Conservation (phyloP, 2,888 invertebrate genomes). For the Anagyrus pseudococci region DNA sequence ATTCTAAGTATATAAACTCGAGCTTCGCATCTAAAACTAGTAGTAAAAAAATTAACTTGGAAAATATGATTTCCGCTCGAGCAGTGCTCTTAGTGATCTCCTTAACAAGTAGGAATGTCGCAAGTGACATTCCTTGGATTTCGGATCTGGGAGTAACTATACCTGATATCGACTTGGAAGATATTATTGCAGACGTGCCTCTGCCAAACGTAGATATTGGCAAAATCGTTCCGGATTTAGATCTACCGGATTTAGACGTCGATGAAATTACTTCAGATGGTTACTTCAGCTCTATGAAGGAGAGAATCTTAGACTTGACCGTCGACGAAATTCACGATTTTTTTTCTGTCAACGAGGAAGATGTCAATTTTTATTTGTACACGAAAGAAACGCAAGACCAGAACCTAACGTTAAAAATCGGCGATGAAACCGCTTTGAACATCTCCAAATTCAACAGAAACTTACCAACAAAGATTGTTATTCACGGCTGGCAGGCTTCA, state of each 20-base stretch:
- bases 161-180: no score
- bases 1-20: constrained; percentile 27
- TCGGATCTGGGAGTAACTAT: background rate
- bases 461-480: constrained; percentile 56
- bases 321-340: constrained; percentile 11
- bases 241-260: constrained; percentile 32
- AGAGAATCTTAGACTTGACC: no score
- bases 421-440: constrained; percentile 41
- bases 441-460: constrained; percentile 43
- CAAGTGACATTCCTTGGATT: background rate
- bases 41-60: background rate
- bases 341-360: constrained; percentile 36
- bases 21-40: constrained; percentile 1
- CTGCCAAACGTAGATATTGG: no score
- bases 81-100: constrained; percentile 7
- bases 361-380: constrained; percentile 48
- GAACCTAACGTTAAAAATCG: constrained; percentile 38
- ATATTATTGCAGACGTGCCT: no score
- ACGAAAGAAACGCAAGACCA: constrained; percentile 45
- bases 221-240: no score
- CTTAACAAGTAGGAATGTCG: constrained; percentile 24
- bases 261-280: constrained; percentile 39
- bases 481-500: constrained; percentile 64
- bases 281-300: constrained; percentile 37
- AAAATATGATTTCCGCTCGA: constrained; percentile 13